Base-by-base conservation (phyloP, 2,797 vertebrate species). In the Chaenodraco wilsoni region DNA sequence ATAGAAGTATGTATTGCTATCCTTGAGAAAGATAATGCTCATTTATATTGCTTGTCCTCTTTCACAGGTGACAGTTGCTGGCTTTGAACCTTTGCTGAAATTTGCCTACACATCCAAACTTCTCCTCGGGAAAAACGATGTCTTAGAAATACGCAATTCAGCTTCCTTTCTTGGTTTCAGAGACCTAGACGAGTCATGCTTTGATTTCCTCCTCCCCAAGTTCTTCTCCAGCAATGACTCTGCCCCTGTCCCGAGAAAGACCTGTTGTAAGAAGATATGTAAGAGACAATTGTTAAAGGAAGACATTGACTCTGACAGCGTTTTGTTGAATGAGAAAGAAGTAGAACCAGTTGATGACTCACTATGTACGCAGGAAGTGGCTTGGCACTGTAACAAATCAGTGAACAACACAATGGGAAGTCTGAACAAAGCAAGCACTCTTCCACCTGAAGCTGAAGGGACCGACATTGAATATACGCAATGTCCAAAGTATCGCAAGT, bases 41-140 rank as follows among this genome's bases (percentile, higher is more conserved):
- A 69, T 74, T 9, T 48, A 19, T 69, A 11, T 69, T 0, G 11
- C 80, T 40, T 84, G 2, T 55, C 4, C 4, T 76, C 33, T 78
- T 64, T 74, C 23, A 40, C 79, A 99, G 98, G 96, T 99, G 72
- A 96, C 96, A 3, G 91, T 90, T 43, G 95, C 95, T 82, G 97
- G 97, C 76, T 99, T 99, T 85, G 94, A 96, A 69, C 96, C 97
- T 52, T 88, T 99, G 78, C 93, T 99, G 84, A 95, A 96, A 64
- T 99, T 99, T 90, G 97, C 96, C 59, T 99, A 99, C 92, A 98
- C 97, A 2, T 96, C 97, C 65, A 98, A 97, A 78, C 96, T 99
- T 50, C 88, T 94, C 81, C 95, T 99, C 56, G 95, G 93, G 74
- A 97, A 96, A 93, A 95, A 97, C 27, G 93, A 96, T 62, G 96